Conservation (phyloP, 2,888 invertebrate genomes). For the Tetragonisca angustula region DNA sequence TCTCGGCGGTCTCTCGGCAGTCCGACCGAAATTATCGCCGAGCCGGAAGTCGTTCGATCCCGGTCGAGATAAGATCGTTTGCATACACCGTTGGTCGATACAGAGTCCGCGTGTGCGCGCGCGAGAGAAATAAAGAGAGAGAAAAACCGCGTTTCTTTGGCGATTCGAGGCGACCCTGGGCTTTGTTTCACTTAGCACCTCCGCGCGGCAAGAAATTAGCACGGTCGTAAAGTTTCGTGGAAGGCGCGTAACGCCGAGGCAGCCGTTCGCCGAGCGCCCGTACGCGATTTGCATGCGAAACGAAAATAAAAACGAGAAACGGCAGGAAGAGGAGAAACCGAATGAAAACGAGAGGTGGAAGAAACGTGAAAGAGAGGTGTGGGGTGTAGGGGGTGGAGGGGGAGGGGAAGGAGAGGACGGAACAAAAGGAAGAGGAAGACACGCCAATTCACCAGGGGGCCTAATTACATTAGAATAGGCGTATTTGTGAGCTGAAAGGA, state of each 20-base stretch:
- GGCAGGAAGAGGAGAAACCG: not conserved
- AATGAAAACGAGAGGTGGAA: not conserved
- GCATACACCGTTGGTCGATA: constrained; percentile 28
- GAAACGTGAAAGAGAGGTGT: not conserved
- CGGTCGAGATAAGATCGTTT: constrained; percentile 42
- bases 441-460: constrained; percentile 28
- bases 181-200: constrained; percentile 80
- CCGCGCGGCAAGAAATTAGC: constrained; percentile 78
- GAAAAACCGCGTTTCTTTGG: constrained; percentile 44
- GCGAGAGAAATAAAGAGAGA: constrained; percentile 1
- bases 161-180: constrained; percentile 53
- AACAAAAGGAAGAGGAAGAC: not conserved
- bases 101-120: not conserved
- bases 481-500: constrained; percentile 16
- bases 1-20: not conserved
- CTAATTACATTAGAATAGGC: constrained; percentile 47
- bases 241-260: constrained; percentile 25
- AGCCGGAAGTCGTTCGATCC: constrained; percentile 61
- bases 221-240: constrained; percentile 63
- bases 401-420: not conserved
- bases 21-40: constrained; percentile 43
- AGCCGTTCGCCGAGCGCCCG: constrained; percentile 15
- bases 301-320: not conserved
- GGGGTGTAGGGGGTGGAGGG: no score
- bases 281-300: constrained; percentile 50